phyloP scores from a whole-genome alignment of 2,888 invertebrate genomes.

The Tineola bisselliella region DNA sequence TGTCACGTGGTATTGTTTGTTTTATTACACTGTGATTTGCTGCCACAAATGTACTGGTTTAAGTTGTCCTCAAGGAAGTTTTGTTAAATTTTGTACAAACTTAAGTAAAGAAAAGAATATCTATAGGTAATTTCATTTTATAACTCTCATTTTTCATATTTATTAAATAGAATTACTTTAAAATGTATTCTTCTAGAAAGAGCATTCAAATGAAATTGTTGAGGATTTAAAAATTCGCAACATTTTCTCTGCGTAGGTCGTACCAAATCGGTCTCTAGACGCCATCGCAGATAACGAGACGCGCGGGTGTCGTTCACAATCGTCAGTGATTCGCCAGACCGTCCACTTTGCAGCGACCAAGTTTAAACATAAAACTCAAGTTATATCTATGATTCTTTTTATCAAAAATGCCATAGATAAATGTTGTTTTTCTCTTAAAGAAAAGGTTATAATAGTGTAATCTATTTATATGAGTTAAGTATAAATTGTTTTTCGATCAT shows the following conservation, averaged over 20 bases:
- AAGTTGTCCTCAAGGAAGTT: not conserved
- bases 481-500: too few species aligned
- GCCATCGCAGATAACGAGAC: slow-evolving; percentile 11
- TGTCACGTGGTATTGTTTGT: slow-evolving; percentile 16
- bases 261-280: slow-evolving; percentile 10
- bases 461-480: too few species aligned
- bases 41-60: slow-evolving; percentile 1
- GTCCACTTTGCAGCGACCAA: not conserved
- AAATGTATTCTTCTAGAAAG: too few species aligned
- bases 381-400: not conserved
- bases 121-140: too few species aligned
- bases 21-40: slow-evolving; percentile 12
- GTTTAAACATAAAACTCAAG: not conserved
- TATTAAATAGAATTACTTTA: too few species aligned
- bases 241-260: slow-evolving; percentile 6
- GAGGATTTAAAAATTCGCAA: not conserved
- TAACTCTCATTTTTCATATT: too few species aligned
- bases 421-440: too few species aligned
- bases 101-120: too few species aligned
- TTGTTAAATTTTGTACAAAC: not conserved
- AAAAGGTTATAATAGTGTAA: too few species aligned
- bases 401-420: too few species aligned
- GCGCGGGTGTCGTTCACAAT: slow-evolving; percentile 4
- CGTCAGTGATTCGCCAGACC: slow-evolving; percentile 1
- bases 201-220: not conserved